Percentiles rank a stretch among this genome's conserved stretches.
phyloP scores from a whole-genome alignment of 1,140 invertebrate genomes.

The Eubasilissa regina region DNA sequence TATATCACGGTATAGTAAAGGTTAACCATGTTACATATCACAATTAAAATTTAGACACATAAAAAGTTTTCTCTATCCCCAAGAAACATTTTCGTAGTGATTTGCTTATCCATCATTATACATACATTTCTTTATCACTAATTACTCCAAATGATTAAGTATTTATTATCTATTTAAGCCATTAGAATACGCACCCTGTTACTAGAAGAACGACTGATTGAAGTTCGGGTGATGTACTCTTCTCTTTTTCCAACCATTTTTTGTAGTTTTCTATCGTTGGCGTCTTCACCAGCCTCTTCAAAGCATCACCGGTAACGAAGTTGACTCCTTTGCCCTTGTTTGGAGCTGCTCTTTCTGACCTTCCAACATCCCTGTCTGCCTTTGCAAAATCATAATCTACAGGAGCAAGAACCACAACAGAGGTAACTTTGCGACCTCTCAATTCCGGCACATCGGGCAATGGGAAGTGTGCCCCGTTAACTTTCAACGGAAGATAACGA shows the following conservation, averaged over 20 bases:
- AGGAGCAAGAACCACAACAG: conserved; percentile 86
- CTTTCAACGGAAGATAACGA: conserved; percentile 86
- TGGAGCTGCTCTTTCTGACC: conserved; percentile 68
- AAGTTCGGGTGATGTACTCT: conserved; percentile 78
- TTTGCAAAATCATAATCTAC: conserved; percentile 78
- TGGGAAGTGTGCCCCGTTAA: conserved; percentile 87
- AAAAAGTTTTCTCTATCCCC: no score
- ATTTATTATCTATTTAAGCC: conserved; percentile 18
- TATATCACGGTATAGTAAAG: no score
- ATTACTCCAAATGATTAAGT: not conserved
- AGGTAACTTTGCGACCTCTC: conserved; percentile 82
- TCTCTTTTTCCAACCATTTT: conserved; percentile 85
- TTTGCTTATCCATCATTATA: no score
- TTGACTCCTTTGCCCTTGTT: conserved; percentile 74
- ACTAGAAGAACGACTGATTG: conserved; percentile 87
- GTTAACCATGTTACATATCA: no score
- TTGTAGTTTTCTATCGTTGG: conserved; percentile 84
- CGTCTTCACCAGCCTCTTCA: conserved; percentile 83
- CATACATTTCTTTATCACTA: no score
- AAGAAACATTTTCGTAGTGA: no score
- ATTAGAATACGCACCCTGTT: conserved; percentile 75
- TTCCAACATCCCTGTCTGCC: conserved; percentile 63
- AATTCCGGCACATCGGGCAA: conserved; percentile 83
- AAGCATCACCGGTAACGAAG: conserved; percentile 78
- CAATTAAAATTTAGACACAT: no score